Evolutionary conservation across 2,888 invertebrate genomes (phyloP).

Genomic region (Drosophila subquinaria): DNA sequence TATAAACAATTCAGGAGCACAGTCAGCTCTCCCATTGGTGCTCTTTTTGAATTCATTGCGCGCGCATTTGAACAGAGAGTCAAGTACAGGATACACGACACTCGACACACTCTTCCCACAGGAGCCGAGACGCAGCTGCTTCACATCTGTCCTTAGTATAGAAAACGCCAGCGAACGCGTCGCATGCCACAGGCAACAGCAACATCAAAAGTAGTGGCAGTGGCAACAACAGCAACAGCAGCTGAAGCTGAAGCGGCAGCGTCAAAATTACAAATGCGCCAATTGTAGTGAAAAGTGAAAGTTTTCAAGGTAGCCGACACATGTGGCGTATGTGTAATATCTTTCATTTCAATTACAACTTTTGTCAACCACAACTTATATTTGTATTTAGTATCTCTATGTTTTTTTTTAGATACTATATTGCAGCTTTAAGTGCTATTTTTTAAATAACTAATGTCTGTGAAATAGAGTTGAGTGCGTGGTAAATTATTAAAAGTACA

Average conservation of each 20-base stretch:
- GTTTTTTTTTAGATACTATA: no score
- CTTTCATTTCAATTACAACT: background rate
- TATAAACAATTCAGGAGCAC: conserved; percentile 63
- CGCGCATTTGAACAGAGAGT: conserved; percentile 59
- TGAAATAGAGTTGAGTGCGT: no score
- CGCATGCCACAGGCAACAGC: conserved; percentile 55
- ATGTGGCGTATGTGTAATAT: conserved; percentile 53
- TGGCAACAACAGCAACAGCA: conserved; percentile 25
- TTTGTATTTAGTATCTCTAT: no score
- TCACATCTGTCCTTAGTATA: conserved; percentile 70
- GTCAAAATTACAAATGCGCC: conserved; percentile 55
- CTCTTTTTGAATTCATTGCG: conserved; percentile 52
- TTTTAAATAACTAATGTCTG: no score
- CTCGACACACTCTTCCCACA: conserved; percentile 60
- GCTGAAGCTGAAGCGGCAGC: conserved; percentile 28
- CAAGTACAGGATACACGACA: conserved; percentile 26
- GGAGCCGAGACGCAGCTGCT: conserved; percentile 72
- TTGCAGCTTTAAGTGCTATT: no score
- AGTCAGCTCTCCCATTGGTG: conserved; percentile 39
- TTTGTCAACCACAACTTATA: background rate
- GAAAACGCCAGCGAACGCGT: conserved; percentile 60
- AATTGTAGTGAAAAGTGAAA: conserved; percentile 65
- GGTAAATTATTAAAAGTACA: no score
- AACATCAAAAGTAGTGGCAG: conserved; percentile 11
- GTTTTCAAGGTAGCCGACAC: conserved; percentile 45